Conservation (phyloP, 2,888 invertebrate genomes). For the Drosophila meridiana region DNA sequence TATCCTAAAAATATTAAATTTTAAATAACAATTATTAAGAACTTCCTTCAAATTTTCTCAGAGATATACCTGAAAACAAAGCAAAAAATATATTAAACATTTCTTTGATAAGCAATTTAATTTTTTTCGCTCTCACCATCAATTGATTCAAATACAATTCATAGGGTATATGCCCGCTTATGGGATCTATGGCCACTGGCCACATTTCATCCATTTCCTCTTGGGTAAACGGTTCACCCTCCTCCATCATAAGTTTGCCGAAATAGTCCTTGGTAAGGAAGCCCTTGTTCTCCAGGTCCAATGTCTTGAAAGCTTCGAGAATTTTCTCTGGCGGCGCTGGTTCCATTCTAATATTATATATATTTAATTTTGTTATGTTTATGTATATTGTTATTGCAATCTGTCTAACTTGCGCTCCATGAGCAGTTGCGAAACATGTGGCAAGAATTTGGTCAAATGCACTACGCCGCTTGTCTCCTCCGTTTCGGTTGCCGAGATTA, state of each 20-base stretch:
- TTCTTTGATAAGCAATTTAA: fast-evolving
- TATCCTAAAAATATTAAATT: neutral
- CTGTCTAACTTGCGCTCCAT: slow-evolving; percentile 90
- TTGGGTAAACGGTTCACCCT: slow-evolving; percentile 95
- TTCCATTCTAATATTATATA: slow-evolving; percentile 87
- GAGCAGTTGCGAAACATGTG: slow-evolving; percentile 91
- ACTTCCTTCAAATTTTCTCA: slow-evolving; percentile 6
- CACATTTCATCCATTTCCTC: slow-evolving; percentile 98
- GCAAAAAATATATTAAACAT: neutral
- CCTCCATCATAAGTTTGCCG: slow-evolving; percentile 92
- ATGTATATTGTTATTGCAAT: neutral
- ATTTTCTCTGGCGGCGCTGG: slow-evolving; percentile 94
- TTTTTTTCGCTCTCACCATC: slow-evolving; percentile 87
- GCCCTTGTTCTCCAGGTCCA: slow-evolving; percentile 92
- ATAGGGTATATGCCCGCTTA: slow-evolving; percentile 92
- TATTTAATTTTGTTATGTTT: neutral
- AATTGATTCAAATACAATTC: slow-evolving; percentile 94
- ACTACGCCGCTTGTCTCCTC: slow-evolving; percentile 91
- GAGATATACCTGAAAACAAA: slow-evolving; percentile 54
- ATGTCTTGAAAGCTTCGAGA: slow-evolving; percentile 92
- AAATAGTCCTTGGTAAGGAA: slow-evolving; percentile 91
- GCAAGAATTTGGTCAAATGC: slow-evolving; percentile 90
- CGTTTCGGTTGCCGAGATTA: slow-evolving; percentile 93
- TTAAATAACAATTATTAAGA: neutral
- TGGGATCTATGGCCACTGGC: slow-evolving; percentile 92